Conservation (phyloP, 2,888 invertebrate species). For the Nowickia ferox region DNA sequence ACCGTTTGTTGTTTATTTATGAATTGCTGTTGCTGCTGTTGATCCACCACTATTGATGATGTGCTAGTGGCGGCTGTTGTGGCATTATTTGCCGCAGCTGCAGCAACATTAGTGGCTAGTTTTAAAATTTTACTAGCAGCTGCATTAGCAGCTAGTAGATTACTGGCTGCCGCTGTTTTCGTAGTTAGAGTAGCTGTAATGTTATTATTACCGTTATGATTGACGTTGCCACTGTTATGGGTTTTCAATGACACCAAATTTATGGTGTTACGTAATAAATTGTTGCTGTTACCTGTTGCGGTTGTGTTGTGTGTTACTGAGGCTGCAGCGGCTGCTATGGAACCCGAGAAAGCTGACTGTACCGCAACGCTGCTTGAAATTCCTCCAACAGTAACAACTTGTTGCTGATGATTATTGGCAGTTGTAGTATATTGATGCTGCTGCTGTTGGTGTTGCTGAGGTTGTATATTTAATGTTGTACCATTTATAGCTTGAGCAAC, state of each 20-base stretch:
- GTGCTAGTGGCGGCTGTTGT: slow-evolving; percentile 21
- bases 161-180: slow-evolving; percentile 78
- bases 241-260: slow-evolving; percentile 78
- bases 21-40: slow-evolving; percentile 75
- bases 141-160: slow-evolving; percentile 82
- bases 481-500: slow-evolving; percentile 66
- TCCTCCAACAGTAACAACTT: slow-evolving; percentile 72
- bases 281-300: slow-evolving; percentile 81
- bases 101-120: slow-evolving; percentile 80
- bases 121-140: slow-evolving; percentile 83
- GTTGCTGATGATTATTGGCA: slow-evolving; percentile 73
- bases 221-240: slow-evolving; percentile 69
- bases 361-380: slow-evolving; percentile 67
- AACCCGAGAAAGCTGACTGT: slow-evolving; percentile 71
- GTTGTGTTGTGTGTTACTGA: slow-evolving; percentile 72
- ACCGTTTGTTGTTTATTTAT: slow-evolving; percentile 60
- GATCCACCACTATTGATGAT: slow-evolving; percentile 73
- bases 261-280: slow-evolving; percentile 83
- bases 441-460: slow-evolving; percentile 70
- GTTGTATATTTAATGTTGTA: slow-evolving; percentile 67
- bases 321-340: slow-evolving; percentile 72
- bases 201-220: slow-evolving; percentile 49
- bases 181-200: slow-evolving; percentile 72
- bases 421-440: slow-evolving; percentile 73
- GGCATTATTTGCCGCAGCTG: slow-evolving; percentile 74